Percentiles rank a stretch among this genome's conserved stretches.
Evolutionary conservation across 2,888 invertebrate species (phyloP).

Genomic region (Chrysotoxum bicinctum): DNA sequence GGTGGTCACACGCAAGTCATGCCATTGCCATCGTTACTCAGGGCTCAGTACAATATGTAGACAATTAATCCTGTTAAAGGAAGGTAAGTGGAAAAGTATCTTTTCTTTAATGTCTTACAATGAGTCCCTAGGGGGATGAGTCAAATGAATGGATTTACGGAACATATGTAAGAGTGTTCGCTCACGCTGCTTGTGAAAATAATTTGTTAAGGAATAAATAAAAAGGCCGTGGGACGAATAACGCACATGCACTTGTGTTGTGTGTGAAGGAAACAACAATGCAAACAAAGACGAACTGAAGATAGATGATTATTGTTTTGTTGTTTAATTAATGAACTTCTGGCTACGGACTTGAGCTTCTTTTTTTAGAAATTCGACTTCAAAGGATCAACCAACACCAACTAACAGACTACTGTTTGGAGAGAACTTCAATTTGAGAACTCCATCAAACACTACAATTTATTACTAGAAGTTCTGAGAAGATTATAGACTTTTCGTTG

Average conservation of each 20-base stretch:
- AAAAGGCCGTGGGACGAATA: no score
- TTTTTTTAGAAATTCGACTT: no score
- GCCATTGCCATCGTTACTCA: neutral
- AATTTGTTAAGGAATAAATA: neutral
- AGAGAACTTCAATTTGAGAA: no score
- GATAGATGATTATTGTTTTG: neutral
- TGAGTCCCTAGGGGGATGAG: neutral
- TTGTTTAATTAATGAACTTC: neutral
- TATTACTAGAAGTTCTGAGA: no score
- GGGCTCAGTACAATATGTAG: neutral
- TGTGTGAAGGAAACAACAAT: neutral
- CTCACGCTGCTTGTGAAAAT: neutral
- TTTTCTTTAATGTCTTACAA: slow-evolving; percentile 1
- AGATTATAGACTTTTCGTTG: no score
- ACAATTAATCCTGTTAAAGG: neutral
- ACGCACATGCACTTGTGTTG: neutral
- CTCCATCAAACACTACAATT: no score
- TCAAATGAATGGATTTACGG: neutral
- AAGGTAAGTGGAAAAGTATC: neutral
- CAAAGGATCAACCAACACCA: no score
- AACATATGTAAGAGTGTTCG: neutral
- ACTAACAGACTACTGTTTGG: no score
- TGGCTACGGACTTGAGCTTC: no score
- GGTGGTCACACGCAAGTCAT: slow-evolving; percentile 55
- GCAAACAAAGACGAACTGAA: neutral